Evolutionary conservation across 2,113 vertebrate genomes (phyloP).

Genomic region (Sprattus sprattus): DNA sequence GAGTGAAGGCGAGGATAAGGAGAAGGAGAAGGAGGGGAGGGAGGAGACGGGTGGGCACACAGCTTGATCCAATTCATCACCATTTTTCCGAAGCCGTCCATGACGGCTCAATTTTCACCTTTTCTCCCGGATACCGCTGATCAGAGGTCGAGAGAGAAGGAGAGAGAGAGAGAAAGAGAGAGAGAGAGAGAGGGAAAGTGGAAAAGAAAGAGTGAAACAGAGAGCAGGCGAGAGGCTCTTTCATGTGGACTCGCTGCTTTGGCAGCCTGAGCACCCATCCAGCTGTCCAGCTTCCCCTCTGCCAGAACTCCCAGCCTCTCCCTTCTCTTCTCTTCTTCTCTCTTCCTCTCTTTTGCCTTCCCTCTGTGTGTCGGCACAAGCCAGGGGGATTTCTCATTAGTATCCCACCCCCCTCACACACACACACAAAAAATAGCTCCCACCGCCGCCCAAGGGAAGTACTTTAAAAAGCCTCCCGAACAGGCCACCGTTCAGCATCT

Average conservation of each 20-base stretch:
- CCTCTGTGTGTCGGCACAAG: background rate
- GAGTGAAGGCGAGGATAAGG: background rate
- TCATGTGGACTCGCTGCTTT: conserved; percentile 10
- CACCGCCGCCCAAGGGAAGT: background rate
- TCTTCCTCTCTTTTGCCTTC: background rate
- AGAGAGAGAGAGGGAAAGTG: background rate
- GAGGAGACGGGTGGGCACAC: background rate
- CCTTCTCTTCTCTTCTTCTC: background rate
- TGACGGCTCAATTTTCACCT: conserved; percentile 42
- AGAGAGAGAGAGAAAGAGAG: background rate
- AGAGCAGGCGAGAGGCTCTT: background rate
- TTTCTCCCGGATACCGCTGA: conserved; percentile 8
- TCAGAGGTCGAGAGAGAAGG: background rate
- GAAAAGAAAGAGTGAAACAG: background rate
- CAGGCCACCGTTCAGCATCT: background rate
- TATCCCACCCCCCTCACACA: background rate
- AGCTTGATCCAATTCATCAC: conserved; percentile 34
- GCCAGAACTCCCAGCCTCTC: background rate
- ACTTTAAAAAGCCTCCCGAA: background rate
- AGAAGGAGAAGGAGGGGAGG: background rate
- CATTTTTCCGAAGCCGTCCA: conserved; percentile 27
- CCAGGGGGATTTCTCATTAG: background rate
- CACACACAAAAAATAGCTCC: background rate
- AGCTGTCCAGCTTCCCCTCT: conserved; percentile 22
- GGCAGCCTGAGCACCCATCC: conserved; percentile 19